phyloP scores from a whole-genome alignment of 2,797 vertebrate species.

The Danio kyathit region DNA sequence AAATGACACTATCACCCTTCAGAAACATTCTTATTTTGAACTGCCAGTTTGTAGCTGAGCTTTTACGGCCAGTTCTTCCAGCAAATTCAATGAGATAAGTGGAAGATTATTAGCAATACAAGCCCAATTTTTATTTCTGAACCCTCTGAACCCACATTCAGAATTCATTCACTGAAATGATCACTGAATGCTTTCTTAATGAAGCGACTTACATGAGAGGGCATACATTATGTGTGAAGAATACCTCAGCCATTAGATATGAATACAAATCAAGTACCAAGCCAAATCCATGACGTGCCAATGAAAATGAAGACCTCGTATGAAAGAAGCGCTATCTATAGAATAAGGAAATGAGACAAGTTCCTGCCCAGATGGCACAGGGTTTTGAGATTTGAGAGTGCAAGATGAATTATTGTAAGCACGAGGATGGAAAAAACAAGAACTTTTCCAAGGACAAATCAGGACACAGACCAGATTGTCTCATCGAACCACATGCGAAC shows the following conservation, averaged over 20 bases:
- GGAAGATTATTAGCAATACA: conserved; percentile 1
- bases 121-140: not conserved
- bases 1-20: not conserved
- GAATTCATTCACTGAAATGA: conserved; percentile 9
- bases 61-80: not conserved
- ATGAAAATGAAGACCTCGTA: conserved; percentile 48
- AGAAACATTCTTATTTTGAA: not conserved
- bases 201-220: not conserved
- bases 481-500: conserved; percentile 26
- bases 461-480: conserved; percentile 25
- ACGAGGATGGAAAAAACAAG: conserved; percentile 18
- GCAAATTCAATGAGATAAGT: not conserved
- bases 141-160: conserved; percentile 16
- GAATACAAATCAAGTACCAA: conserved; percentile 45
- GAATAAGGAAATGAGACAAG: conserved; percentile 3
- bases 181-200: conserved; percentile 29
- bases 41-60: not conserved
- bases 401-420: conserved; percentile 13
- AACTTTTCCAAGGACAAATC: conserved; percentile 39
- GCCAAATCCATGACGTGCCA: conserved; percentile 65
- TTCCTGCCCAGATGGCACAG: conserved; percentile 1
- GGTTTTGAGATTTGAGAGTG: conserved; percentile 10
- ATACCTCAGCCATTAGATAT: conserved; percentile 32
- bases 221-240: conserved; percentile 30
- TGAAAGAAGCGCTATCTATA: conserved; percentile 10